These are phyloP conservation scores for Tetramorium bicarinatum DNA, from an alignment of 2,888 invertebrate species.

Conservation along the genomic window DNA sequence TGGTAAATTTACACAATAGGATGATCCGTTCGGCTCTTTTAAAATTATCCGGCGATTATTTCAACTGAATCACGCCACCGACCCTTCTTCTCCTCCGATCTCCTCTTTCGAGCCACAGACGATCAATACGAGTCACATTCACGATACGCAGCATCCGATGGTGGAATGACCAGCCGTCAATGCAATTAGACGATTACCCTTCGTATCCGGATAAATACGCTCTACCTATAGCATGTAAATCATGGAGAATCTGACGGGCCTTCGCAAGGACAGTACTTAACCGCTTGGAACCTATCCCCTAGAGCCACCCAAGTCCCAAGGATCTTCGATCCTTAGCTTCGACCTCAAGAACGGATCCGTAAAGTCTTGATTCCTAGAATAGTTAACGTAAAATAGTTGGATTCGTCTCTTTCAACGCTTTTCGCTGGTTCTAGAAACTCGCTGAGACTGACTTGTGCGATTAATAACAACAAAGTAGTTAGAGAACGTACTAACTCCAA, in stretches of 20 bases:
- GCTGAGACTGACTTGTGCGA: background rate
- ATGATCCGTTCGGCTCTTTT: background rate
- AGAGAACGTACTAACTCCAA: background rate
- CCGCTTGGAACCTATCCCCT: background rate
- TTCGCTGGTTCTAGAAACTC: background rate
- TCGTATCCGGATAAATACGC: conserved; percentile 57
- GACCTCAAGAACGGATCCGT: background rate
- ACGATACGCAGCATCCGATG: conserved; percentile 69
- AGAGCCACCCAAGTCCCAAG: too few species aligned
- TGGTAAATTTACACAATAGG: background rate
- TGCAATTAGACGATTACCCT: conserved; percentile 47
- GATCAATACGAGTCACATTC: conserved; percentile 73
- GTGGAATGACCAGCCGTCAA: conserved; percentile 71
- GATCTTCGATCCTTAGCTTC: background rate
- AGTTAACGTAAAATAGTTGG: background rate
- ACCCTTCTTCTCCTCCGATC: conserved; percentile 49
- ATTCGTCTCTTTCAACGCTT: background rate
- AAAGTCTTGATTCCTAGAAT: background rate
- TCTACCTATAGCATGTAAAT: background rate
- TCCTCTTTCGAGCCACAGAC: conserved; percentile 57
- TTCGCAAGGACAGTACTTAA: background rate
- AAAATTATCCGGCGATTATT: conserved; percentile 41
- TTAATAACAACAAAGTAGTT: background rate
- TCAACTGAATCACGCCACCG: conserved; percentile 54
- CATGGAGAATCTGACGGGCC: background rate